Percentiles rank a stretch among this genome's conserved stretches.
phyloP scores from a whole-genome alignment of 2,888 invertebrate species.

The Trichogramma dendrolimi region DNA sequence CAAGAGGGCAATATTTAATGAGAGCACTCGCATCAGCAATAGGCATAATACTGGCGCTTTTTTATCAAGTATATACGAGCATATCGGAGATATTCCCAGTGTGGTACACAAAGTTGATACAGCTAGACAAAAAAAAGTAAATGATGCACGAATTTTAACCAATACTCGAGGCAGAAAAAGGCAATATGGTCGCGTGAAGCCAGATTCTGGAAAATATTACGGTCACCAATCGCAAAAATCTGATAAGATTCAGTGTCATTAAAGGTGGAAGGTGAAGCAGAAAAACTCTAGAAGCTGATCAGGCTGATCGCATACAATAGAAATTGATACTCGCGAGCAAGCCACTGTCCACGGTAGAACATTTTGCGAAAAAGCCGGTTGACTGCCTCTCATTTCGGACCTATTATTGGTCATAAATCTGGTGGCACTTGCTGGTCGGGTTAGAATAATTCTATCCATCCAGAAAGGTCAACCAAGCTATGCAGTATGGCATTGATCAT shows the following conservation, averaged over 20 bases:
- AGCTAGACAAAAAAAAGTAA: neutral
- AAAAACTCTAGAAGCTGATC: conserved; percentile 13
- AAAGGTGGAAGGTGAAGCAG: no score
- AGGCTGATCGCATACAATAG: neutral
- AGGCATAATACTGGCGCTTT: conserved; percentile 13
- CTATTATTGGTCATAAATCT: conserved; percentile 19
- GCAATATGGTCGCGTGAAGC: conserved; percentile 1
- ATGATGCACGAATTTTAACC: neutral
- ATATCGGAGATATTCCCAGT: neutral
- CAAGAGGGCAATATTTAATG: neutral
- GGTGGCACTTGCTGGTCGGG: conserved; percentile 18
- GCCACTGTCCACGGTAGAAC: conserved; percentile 19
- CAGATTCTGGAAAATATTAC: no score
- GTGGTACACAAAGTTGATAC: neutral
- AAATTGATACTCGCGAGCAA: conserved; percentile 13
- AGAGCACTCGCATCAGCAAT: neutral
- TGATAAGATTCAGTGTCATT: no score
- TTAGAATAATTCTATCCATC: conserved; percentile 1
- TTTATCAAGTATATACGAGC: conserved; percentile 9
- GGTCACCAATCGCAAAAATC: no score
- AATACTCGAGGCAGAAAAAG: neutral
- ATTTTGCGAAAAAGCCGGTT: conserved; percentile 18
- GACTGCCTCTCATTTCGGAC: conserved; percentile 27
- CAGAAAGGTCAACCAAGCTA: neutral
- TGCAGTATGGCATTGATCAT: neutral